A percentile compares a stretch with the other conserved stretches of the same genome.
These are phyloP conservation scores for Lithosia quadra DNA, from an alignment of 2,888 invertebrate species.

Conservation along the genomic window DNA sequence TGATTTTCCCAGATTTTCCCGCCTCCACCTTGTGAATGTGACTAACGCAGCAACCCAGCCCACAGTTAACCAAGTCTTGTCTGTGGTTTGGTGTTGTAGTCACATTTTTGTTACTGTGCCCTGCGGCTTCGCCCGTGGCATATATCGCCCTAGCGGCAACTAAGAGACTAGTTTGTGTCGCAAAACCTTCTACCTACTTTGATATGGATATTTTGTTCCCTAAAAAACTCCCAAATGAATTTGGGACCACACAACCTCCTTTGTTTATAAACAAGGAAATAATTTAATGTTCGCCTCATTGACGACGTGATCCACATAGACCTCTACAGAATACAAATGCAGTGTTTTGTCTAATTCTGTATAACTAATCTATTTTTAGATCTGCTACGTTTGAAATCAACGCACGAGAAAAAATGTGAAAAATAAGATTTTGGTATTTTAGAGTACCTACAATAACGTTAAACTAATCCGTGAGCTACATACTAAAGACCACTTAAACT, in stretches of 20 bases:
- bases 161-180: no score
- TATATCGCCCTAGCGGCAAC: no score
- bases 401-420: neutral
- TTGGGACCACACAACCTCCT: neutral
- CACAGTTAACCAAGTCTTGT: no score
- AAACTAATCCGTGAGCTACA: neutral
- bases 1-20: no score
- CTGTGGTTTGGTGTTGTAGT: no score
- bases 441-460: neutral
- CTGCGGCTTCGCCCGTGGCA: no score
- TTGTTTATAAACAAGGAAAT: constrained; percentile 24
- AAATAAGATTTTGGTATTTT: neutral
- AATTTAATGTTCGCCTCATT: neutral
- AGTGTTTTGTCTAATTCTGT: constrained; percentile 29
- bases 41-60: no score
- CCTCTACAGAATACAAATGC: constrained; percentile 40
- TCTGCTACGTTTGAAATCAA: neutral
- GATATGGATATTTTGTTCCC: neutral
- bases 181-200: neutral
- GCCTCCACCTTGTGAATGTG: no score
- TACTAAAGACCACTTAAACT: neutral
- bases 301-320: constrained; percentile 29
- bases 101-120: no score
- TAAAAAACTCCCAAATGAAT: neutral
- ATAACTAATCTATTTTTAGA: constrained; percentile 23